Evolutionary conservation across 2,797 vertebrate species (phyloP), one percentile per base, ranked within the genome.

Genomic region (Spinus pinus): DNA sequence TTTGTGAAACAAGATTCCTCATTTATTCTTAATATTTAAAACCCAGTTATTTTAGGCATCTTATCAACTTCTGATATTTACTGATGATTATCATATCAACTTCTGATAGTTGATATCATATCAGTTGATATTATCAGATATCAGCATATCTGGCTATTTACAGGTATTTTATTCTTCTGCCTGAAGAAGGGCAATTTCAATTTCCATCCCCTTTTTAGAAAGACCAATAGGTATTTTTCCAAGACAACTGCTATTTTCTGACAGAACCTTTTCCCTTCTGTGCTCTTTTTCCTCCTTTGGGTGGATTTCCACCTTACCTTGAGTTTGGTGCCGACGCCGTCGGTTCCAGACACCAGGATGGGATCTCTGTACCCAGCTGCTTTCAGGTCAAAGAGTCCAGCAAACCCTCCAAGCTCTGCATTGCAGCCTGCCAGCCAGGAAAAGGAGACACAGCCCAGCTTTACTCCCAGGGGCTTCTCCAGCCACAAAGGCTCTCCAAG

Each of bases 291-390:
- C 82, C 65, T 81, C 73, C 78, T 17, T 35, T 73, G 66, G 53
- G 5, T 4, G 16, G 23, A 44, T 88, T 91, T 64, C 70, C 64
- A 46, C 19, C 58, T 96, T 97, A 99, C 99, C 99, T 99, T 99
- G 25, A 99, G 98, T 93, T 99, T 99, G 46, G 99, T 99, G 65
- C 99, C 99, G 15, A 99, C 99, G 6, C 99, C 99, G 22, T 99
- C 99, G 3, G 99, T 99, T 80, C 99, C 99, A 70, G 99, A 99
- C 7, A 99, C 99, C 93, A 99, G 98, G 95, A 99, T 97, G 23
- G 99, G 99, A 96, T 99, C 99, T 9, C 94, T 91, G 85, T 99
- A 99, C n/a, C 99, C 99, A 17, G 99, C 99, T 23, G 98, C 99
- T 94, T 98, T 99, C 92, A 99, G 95, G 92, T 99, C 99, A 97